Base-by-base conservation (phyloP, 2,797 vertebrate genomes). In the Sebastes goodei region DNA sequence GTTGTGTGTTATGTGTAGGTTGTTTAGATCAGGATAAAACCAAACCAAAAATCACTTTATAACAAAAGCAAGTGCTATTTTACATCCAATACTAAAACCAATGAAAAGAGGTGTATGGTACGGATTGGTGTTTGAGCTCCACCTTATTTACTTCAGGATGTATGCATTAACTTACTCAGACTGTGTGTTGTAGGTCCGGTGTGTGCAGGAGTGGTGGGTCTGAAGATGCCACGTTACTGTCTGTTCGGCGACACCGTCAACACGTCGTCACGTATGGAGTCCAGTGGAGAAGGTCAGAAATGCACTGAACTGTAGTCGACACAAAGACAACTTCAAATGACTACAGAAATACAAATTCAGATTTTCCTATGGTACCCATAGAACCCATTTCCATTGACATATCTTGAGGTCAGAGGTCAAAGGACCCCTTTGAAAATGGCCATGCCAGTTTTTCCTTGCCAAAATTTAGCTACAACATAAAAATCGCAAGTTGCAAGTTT, bases 151-250 rank as follows among this genome's bases (percentile, higher is more conserved):
- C 46, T 20, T 49, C 49, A 2, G 49, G 49, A 0, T 53, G 53
- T 7, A 15, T 32, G 29, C 30, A n/a, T 61, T 30, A 12, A 0
- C 59, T 33, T 6, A 11, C 23, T 11, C 5, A 3, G 29, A 6
- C 12, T 57, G 49, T 33, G 71, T 73, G 73, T 75, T 64, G 1
- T 72, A 99, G 98, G 97, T 3, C 97, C 97, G 0, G 98, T 99
- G 75, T 98, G 97, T 66, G 97, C 97, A 0, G 98, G 98, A 0
- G 98, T 99, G 2, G 98, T 99, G 2, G 98, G 98, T 1, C 92
- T 98, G 72, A 99, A 99, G 94, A 99, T 99, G 97, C 98, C 98
- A 0, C 96, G 98, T 0, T 99, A 97, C 85, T 99, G 98, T 87
- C 94, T 99, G 68, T 99, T 99, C 17, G 98, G 98, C 2, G 98